These are phyloP conservation scores for Gopherus flavomarginatus DNA, from an alignment of 2,113 vertebrate genomes.

Conservation along the genomic window DNA sequence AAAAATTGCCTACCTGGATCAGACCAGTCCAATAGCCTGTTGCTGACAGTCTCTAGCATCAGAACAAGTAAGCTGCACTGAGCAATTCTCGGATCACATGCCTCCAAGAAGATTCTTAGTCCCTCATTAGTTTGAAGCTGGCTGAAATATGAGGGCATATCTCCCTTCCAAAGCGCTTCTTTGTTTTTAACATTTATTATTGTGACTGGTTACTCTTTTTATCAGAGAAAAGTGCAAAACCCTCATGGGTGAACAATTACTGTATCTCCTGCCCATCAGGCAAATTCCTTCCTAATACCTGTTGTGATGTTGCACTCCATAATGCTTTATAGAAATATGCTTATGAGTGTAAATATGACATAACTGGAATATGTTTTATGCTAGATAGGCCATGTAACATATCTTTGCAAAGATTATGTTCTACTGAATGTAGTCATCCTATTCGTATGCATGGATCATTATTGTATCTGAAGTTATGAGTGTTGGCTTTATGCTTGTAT, in stretches of 20 bases:
- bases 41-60: background rate
- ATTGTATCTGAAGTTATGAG: no score
- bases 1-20: background rate
- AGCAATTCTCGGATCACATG: background rate
- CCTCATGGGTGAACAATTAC: background rate
- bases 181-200: background rate
- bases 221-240: background rate
- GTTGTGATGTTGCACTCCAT: no score
- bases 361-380: no score
- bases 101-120: background rate
- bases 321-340: no score
- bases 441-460: no score
- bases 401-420: no score
- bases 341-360: no score
- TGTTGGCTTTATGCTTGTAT: no score
- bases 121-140: background rate
- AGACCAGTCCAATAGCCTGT: background rate
- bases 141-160: background rate
- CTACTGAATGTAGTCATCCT: no score
- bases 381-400: no score
- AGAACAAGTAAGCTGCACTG: background rate
- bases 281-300: constrained; percentile 13
- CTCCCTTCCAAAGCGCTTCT: background rate
- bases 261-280: background rate
- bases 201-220: background rate